Evolutionary conservation across 2,888 invertebrate genomes (phyloP).

Genomic region (Galerucella nymphaeae): DNA sequence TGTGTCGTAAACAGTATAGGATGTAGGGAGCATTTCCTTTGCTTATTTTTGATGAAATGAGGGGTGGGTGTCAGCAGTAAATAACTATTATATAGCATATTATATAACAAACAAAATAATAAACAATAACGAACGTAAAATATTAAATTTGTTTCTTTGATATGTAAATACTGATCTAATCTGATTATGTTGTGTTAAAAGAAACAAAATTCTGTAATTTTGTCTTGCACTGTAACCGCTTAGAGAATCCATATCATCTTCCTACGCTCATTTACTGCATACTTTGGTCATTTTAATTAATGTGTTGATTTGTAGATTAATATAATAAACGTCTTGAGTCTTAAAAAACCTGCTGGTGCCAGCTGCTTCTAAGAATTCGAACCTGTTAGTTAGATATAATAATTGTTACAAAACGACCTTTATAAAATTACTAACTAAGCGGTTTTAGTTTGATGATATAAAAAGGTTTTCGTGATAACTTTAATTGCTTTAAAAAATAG

Average conservation of each 20-base stretch:
- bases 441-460: background rate
- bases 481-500: no score
- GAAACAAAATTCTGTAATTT: background rate
- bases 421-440: slow-evolving; percentile 4
- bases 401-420: slow-evolving; percentile 6
- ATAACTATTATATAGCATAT: no score
- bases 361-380: slow-evolving; percentile 23
- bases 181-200: background rate
- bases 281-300: slow-evolving; percentile 15
- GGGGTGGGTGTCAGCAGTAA: no score
- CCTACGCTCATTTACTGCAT: slow-evolving; percentile 6
- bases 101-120: no score
- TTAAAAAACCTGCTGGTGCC: slow-evolving; percentile 14
- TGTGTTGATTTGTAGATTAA: slow-evolving; percentile 14
- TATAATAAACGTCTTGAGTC: slow-evolving; percentile 19
- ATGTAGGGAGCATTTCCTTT: no score
- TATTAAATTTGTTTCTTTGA: background rate
- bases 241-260: background rate
- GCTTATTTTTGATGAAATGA: no score
- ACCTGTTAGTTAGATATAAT: slow-evolving; percentile 10
- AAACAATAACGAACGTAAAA: background rate
- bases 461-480: background rate
- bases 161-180: background rate
- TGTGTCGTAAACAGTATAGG: no score
- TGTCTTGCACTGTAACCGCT: background rate